Evolutionary conservation across 2,888 invertebrate genomes (phyloP), one percentile per base, ranked within the genome.

Genomic region (Clitarchus hookeri): DNA sequence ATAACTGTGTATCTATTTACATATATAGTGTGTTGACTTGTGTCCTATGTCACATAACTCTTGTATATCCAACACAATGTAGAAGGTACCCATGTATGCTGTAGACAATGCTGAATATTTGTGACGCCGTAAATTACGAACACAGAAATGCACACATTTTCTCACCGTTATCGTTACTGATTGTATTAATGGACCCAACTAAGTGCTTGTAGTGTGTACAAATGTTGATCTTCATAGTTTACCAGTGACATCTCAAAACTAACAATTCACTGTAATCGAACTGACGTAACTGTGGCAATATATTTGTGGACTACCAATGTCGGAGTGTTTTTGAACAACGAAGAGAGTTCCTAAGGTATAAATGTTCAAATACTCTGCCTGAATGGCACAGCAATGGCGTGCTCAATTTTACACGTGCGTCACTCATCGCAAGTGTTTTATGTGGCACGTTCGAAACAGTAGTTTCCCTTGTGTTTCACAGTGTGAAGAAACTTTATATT

Each of bases 291-390:
- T 23, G 65, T 65, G 65, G 65, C 65, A 65, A 65, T 65, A 65
- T 65, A 65, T 65, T n/a, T 65, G 65, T 65, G n/a, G 65, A 65
- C 19, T 65, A 23, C 65, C 8, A 0, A 23, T 65, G 65, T 65
- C n/a, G 65, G 65, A 65, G 65, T 65, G 65, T 65, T 65, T 65
- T 65, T n/a, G 65, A 65, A 65, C 65, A 65, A 65, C 65, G 65
- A 65, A 65, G 16, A 65, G 65, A 65, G 65, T 65, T 65, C 65
- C 65, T 65, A 65, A 11, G 65, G 65, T 65, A 8, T 65, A 65
- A 48, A 48, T 8, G 48, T 48, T 65, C 65, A 65, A 65, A 65
- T 65, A 65, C 65, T 65, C n/a, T 65, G 65, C 65, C 65, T 65
- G 65, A 65, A 65, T 65, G n/a, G 65, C 65, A 11, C n/a, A 23